phyloP scores from a whole-genome alignment of 2,888 invertebrate genomes.

The Hipparchia sbordonii region DNA sequence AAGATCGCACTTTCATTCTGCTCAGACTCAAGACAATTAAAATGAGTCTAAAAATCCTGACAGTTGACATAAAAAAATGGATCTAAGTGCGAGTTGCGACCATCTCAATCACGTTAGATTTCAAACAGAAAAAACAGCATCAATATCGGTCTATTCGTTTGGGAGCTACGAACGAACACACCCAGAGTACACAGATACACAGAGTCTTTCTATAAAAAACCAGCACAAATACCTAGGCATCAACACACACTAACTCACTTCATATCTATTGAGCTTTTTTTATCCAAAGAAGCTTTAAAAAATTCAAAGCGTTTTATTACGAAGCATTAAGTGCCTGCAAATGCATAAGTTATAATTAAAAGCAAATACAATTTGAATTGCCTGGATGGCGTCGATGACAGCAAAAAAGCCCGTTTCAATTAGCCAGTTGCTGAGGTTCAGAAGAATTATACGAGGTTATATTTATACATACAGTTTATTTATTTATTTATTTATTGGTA shows the following conservation, averaged over 20 bases:
- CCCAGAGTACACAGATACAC: no score
- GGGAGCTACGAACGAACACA: no score
- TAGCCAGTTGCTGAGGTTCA: slow-evolving; percentile 20
- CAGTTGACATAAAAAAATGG: no score
- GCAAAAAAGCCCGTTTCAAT: slow-evolving; percentile 30
- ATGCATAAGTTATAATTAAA: slow-evolving; percentile 27
- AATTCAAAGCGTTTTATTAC: slow-evolving; percentile 15
- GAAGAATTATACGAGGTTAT: slow-evolving; percentile 7
- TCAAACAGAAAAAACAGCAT: no score
- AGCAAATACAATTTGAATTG: slow-evolving; percentile 26
- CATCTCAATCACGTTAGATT: no score
- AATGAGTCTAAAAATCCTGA: no score
- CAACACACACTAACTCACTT: not conserved
- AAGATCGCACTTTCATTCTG: no score
- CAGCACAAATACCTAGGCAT: not conserved
- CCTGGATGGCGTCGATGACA: slow-evolving; percentile 26
- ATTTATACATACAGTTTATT: not conserved
- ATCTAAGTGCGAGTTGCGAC: no score
- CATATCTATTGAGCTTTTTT: not conserved
- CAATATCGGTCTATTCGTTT: no score
- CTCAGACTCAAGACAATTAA: no score
- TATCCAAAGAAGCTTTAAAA: slow-evolving; percentile 1
- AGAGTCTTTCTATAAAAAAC: no score
- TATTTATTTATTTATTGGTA: no score
- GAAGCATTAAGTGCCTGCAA: slow-evolving; percentile 25